phyloP scores from a whole-genome alignment of 1,140 invertebrate species.

The Formica selysi region DNA sequence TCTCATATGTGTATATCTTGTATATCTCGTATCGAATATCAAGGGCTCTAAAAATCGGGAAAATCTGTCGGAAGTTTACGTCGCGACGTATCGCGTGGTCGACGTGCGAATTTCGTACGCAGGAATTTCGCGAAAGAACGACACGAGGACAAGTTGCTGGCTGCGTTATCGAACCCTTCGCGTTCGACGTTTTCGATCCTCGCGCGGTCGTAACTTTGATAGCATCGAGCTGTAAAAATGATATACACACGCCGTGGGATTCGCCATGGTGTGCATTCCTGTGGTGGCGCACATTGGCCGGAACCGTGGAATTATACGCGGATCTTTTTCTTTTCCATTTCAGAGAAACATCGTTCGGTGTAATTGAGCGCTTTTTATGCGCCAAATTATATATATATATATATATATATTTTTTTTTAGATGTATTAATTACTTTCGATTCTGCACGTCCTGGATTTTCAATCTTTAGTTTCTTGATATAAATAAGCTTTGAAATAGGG shows the following conservation, averaged over 20 bases:
- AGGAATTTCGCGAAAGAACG: slow-evolving; percentile 37
- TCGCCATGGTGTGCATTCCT: slow-evolving; percentile 27
- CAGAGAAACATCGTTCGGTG: not conserved
- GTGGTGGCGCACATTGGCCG: not conserved
- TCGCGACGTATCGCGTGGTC: slow-evolving; percentile 36
- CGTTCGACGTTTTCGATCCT: slow-evolving; percentile 65
- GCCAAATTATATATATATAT: too few species aligned
- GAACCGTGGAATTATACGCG: slow-evolving; percentile 7
- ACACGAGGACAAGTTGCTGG: slow-evolving; percentile 57
- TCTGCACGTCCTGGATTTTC: too few species aligned
- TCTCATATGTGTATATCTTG: too few species aligned
- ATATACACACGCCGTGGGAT: slow-evolving; percentile 43
- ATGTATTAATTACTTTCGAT: slow-evolving; percentile 6
- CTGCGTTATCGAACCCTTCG: slow-evolving; percentile 65
- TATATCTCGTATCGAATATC: not conserved
- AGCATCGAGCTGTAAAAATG: slow-evolving; percentile 67
- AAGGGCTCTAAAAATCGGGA: not conserved
- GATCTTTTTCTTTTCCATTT: not conserved
- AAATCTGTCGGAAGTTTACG: slow-evolving; percentile 69
- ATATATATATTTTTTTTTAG: not conserved
- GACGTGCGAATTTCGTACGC: slow-evolving; percentile 32
- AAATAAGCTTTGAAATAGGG: too few species aligned
- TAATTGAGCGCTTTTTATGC: slow-evolving; percentile 31
- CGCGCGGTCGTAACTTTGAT: slow-evolving; percentile 69
- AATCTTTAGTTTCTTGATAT: too few species aligned